Evolutionary conservation across 1,140 invertebrate species (phyloP), one percentile per base, ranked within the genome.

Genomic region (Ceratina calcarata): DNA sequence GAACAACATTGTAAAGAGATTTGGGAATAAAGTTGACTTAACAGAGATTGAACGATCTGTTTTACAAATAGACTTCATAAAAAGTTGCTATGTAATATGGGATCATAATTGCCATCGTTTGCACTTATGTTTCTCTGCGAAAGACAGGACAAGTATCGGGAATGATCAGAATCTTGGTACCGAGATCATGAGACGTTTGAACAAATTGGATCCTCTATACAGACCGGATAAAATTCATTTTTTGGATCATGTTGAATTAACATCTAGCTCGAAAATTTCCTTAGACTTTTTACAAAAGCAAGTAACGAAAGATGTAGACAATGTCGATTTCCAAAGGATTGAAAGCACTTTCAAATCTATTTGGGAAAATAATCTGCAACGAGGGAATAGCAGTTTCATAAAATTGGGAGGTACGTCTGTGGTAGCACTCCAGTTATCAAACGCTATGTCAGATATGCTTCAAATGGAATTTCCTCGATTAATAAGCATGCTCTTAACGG

Each of bases 1-100:
- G 81, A 95, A 96, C 92, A 93, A 94, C 80, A 90, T 94, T 57
- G 92, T 97, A n/a, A 97, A 97, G 92, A 92, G 96, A 90, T 95
- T 95, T 91, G 97, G 96, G 2, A 94, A 95, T 81, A 95, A 95
- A 91, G 86, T 97, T 22, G 94, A 94, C 87, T 89, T 97, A 45
- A 86, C 91, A 45, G 88, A 93, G 67, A 94, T 97, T 64, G 95
- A 96, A 91, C 89, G 91, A 84, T 91, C 92, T 68, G 90, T 93
- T 13, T 90, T 92, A 85, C 88, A 91, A 80, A 90, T 92, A 85
- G 87, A 90, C 57, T 90, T 87, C 83, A 88, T 95, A 37, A 89
- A 92, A 76, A 90, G 92, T 78, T 94, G 93, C 87, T 87, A 91
- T 32, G 93, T 93, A 83, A 77, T 95, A 32, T 95, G 94, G 94